phyloP scores from a whole-genome alignment of 2,797 vertebrate genomes.

The Enteromius fasciolatus region DNA sequence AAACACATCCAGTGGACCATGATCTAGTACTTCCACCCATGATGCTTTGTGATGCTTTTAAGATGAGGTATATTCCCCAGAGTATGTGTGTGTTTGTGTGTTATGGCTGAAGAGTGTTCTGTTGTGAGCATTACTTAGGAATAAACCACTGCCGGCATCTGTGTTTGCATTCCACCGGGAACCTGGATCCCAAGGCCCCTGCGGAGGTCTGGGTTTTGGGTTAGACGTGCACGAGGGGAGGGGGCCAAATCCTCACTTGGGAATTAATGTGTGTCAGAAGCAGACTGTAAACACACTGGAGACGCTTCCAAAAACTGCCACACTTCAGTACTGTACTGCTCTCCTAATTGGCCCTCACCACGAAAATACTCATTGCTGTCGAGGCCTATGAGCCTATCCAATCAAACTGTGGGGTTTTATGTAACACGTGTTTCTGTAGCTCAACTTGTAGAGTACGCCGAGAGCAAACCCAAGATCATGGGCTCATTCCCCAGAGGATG shows the following conservation, averaged over 20 bases:
- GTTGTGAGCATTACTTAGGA: conserved; percentile 19
- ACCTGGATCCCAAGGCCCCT: conserved; percentile 34
- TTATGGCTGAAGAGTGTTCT: conserved; percentile 33
- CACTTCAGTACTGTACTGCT: not conserved
- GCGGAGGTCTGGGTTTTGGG: conserved; percentile 40
- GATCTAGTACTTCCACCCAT: not conserved
- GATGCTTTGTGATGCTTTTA: not conserved
- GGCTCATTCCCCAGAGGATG: not conserved
- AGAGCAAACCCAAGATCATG: not conserved
- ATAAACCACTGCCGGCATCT: conserved; percentile 44
- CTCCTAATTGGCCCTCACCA: not conserved
- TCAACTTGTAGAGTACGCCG: not conserved
- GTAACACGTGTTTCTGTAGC: not conserved
- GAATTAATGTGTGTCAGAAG: conserved; percentile 23
- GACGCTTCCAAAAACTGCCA: conserved; percentile 3
- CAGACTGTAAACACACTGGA: conserved; percentile 39
- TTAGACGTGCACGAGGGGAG: conserved; percentile 29
- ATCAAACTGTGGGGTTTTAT: not conserved
- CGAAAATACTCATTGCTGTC: not conserved
- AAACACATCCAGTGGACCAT: not conserved
- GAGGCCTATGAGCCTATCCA: not conserved
- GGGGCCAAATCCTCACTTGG: conserved; percentile 12
- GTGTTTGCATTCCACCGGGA: conserved; percentile 36
- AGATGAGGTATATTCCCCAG: not conserved
- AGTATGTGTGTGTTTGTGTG: conserved; percentile 11